Evolutionary conservation across 1,140 invertebrate genomes (phyloP), one percentile per base, ranked within the genome.

Genomic region (Macrocentrus cingulum): DNA sequence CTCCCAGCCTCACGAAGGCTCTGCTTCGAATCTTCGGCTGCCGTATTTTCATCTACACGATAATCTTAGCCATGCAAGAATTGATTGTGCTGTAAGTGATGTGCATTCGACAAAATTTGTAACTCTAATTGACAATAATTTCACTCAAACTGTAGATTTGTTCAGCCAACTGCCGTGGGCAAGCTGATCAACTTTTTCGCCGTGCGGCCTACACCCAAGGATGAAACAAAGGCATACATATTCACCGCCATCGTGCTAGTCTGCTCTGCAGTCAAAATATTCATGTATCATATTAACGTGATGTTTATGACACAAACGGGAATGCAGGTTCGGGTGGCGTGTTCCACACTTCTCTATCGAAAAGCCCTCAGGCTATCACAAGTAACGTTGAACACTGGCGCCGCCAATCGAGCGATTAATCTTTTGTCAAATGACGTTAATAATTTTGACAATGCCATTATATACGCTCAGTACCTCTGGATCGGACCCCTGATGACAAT

Each of bases 361-460:
- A 91, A 95, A 84, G 87, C 81, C 1, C 68, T 88, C 34, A 78
- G 76, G 62, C 66, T 88, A 0, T 85, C 84, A 4, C 82, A 81
- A 61, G 83, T 81, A n/a, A 87, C 90, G 11, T 74, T 92, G 15
- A 85, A 85, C 0, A 84, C 89, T 71, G 91, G 90, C 0, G 87
- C 92, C 0, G 82, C 88, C 2, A 93, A 92, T 0, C 89, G 93
- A 70, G 89, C 94, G 50, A 88, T 96, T 0, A 97, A 95, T 74
- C 80, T 96, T 0, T 73, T 95, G 46, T 93, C 92, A 0, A 95
- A 95, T 56, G 93, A 96, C 68, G 84, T 89, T 6, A 87, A 84
- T 19, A 75, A 87, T 18, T 91, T 90, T 63, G 88, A 90, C 70
- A 77, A 85, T 46, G 84, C 84, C 0, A 78, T 84, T 1, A 78